A percentile compares a stretch with the other conserved stretches of the same genome.
Evolutionary conservation across 2,797 vertebrate species (phyloP).

Genomic region (Helarctos malayanus): DNA sequence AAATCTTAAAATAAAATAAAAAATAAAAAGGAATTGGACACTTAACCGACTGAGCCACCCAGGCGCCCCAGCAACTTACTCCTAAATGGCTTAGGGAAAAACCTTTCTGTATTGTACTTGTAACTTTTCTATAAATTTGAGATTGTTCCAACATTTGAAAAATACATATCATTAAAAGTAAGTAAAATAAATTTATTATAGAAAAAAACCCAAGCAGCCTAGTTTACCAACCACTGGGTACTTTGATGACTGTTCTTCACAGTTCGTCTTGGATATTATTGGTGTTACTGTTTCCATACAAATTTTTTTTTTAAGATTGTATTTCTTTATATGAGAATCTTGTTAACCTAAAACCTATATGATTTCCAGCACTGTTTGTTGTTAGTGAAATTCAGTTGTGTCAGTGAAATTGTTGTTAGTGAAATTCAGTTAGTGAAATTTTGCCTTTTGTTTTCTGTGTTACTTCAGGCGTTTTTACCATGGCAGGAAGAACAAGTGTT

Average conservation of each 20-base stretch:
- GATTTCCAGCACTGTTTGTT: not conserved
- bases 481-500: not conserved
- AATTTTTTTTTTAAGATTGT: too few species aligned
- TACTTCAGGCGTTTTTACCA: not conserved
- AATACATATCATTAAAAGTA: not conserved
- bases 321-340: not conserved
- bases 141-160: not conserved
- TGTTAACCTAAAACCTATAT: not conserved
- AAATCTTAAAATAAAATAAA: too few species aligned
- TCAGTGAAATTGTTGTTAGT: not conserved
- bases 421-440: not conserved
- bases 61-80: too few species aligned
- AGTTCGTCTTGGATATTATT: not conserved
- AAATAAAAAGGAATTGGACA: not conserved
- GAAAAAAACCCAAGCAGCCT: not conserved
- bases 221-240: not conserved
- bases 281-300: not conserved
- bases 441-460: not conserved
- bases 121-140: slow-evolving; percentile 30
- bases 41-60: not conserved
- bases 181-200: not conserved
- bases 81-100: not conserved
- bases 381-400: not conserved
- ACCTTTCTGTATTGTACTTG: not conserved
- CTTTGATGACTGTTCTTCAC: slow-evolving; percentile 1